Percentiles rank a stretch among this genome's conserved stretches.
phyloP scores from a whole-genome alignment of 2,113 vertebrate species.

The Coptodon bakossiorum region DNA sequence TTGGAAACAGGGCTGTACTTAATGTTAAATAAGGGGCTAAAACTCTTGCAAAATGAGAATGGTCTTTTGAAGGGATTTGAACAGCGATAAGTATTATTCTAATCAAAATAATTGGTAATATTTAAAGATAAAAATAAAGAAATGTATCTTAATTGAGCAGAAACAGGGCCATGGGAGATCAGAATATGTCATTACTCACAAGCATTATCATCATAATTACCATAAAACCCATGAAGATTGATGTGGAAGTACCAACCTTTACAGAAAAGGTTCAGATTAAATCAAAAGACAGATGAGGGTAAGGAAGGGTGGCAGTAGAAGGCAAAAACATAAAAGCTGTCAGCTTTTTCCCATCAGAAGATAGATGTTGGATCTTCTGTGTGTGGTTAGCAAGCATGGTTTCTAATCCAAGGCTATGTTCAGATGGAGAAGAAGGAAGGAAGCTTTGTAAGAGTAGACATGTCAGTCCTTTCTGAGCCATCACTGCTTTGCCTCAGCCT shows the following conservation, averaged over 20 bases:
- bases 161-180: neutral
- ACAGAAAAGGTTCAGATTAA: constrained; percentile 9
- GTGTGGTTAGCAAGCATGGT: constrained; percentile 27
- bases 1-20: neutral
- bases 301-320: constrained; percentile 16
- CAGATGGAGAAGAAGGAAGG: constrained; percentile 51
- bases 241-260: constrained; percentile 6
- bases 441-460: constrained; percentile 57
- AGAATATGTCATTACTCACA: constrained; percentile 1
- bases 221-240: neutral
- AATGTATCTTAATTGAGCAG: neutral
- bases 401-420: constrained; percentile 43
- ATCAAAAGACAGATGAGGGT: constrained; percentile 21
- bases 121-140: neutral
- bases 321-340: constrained; percentile 17
- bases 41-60: neutral
- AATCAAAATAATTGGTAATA: neutral
- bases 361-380: constrained; percentile 50
- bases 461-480: constrained; percentile 24
- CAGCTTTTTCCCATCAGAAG: constrained; percentile 54
- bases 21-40: neutral
- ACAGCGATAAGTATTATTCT: neutral
- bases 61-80: neutral
- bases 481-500: constrained; percentile 4
- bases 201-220: constrained; percentile 15